Conservation (phyloP, 1,140 invertebrate species). For the Drosophila sucinea region DNA sequence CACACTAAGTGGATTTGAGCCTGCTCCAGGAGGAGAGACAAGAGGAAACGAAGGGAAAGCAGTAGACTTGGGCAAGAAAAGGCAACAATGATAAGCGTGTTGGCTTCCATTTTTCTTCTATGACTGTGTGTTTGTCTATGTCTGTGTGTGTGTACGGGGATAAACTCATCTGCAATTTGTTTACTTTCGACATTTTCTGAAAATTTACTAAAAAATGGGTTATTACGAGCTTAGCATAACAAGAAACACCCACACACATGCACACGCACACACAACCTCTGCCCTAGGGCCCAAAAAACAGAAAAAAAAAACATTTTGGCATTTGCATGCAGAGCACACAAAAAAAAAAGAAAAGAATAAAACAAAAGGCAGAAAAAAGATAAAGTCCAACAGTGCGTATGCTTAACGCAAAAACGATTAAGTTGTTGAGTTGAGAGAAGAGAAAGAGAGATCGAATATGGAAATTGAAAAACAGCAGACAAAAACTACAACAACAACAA, state of each 20-base stretch:
- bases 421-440: constrained; percentile 60
- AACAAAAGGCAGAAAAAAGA: constrained; percentile 34
- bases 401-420: constrained; percentile 79
- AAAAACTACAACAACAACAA: constrained; percentile 29
- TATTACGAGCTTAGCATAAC: constrained; percentile 73
- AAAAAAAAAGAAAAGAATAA: constrained; percentile 28
- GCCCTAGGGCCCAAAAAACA: constrained; percentile 3
- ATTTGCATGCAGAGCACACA: constrained; percentile 7
- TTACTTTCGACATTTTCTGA: constrained; percentile 80
- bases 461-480: constrained; percentile 70
- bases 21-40: background rate
- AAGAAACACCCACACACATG: constrained; percentile 26
- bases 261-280: constrained; percentile 14
- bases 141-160: constrained; percentile 34
- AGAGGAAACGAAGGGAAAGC: constrained; percentile 22
- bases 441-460: constrained; percentile 31
- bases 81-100: constrained; percentile 51
- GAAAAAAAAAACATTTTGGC: background rate
- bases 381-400: constrained; percentile 62
- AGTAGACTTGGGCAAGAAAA: constrained; percentile 13
- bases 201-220: constrained; percentile 71
- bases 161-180: constrained; percentile 81
- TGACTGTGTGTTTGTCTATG: constrained; percentile 29
- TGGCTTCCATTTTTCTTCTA: constrained; percentile 27
- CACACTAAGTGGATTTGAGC: constrained; percentile 78